Evolutionary conservation across 2,888 invertebrate genomes (phyloP), one percentile per base, ranked within the genome.

Genomic region (Tetropium fuscum): DNA sequence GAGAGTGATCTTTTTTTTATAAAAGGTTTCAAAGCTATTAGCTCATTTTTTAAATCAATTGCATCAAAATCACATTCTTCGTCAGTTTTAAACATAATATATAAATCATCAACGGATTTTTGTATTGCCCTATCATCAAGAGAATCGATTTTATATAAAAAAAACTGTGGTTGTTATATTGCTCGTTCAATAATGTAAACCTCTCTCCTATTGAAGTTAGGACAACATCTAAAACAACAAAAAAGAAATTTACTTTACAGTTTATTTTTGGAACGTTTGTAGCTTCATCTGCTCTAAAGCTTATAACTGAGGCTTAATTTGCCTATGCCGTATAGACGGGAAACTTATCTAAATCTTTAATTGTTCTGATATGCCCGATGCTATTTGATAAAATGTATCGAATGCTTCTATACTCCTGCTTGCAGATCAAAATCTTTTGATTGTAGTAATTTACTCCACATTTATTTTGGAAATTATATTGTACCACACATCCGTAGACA

Each of bases 41-140:
- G 27, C 27, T 27, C 27, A 27, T 27, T 27, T n/a, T 27, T 27
- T n/a, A 27, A 27, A 27, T 27, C 27, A 27, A 27, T 27, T 27
- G 27, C 8, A 27, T 27, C 27, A 27, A 27, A 27, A 27, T 27
- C 27, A 27, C 27, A 27, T n/a, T 27, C 27, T 27, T 27, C 27
- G 7, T 27, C 27, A 27, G 27, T 27, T 27, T 27, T 27, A n/a
- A 27, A 27, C n/a, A n/a, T 27, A 27, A 27, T 27, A 27, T 27
- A 27, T 27, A 27, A 27, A 27, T 27, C 27, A 27, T 27, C 27
- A 27, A 27, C 27, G 27, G 27, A 27, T 27, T 27, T 27, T 27
- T 27, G 27, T 27, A 27, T 27, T 27, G 27, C 27, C 7, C n/a
- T 27, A 27, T 27, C 27, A n/a, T 27, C 27, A 27, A 27, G 27